phyloP scores from a whole-genome alignment of 2,113 vertebrate species.

The Limnothrissa miodon region DNA sequence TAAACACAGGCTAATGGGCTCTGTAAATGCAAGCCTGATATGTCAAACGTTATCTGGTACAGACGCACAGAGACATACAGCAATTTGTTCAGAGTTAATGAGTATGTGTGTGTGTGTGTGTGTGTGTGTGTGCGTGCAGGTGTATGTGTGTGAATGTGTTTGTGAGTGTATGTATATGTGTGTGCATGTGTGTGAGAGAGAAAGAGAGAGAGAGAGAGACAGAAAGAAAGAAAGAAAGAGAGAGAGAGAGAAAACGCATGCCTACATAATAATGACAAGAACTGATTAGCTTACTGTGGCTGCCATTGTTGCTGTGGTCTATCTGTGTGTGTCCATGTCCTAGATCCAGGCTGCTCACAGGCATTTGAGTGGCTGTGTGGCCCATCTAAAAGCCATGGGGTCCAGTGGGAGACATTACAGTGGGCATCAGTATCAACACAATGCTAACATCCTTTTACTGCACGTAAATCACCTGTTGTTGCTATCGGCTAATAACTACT shows the following conservation, averaged over 20 bases:
- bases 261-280: background rate
- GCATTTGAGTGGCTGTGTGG: background rate
- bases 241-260: background rate
- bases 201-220: background rate
- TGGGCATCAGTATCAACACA: too few species aligned
- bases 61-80: background rate
- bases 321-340: background rate
- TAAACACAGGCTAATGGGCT: background rate
- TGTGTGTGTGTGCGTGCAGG: background rate
- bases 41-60: background rate
- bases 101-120: background rate
- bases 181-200: background rate
- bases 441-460: too few species aligned
- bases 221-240: too few species aligned
- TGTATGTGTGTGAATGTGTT: background rate
- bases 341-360: too few species aligned
- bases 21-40: background rate
- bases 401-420: background rate
- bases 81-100: background rate
- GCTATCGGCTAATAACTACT: too few species aligned
- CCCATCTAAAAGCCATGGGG: background rate
- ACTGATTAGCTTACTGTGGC: background rate
- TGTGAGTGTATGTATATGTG: background rate
- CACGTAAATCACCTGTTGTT: too few species aligned
- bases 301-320: background rate